These are phyloP conservation scores for Tenualosa ilisha DNA, from an alignment of 2,797 vertebrate species.

Conservation along the genomic window DNA sequence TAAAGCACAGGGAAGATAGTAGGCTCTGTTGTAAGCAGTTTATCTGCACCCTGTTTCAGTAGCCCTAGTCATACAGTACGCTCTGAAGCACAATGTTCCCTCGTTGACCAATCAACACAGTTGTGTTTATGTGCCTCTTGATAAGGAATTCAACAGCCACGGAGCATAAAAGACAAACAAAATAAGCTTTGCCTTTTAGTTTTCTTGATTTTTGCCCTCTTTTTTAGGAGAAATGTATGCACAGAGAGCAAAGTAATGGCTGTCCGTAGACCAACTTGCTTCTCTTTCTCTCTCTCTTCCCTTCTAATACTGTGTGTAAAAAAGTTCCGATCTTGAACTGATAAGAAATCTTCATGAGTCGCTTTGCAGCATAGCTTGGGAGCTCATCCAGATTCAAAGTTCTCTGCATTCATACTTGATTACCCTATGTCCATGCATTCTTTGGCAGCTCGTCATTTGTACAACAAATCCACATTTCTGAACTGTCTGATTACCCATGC, in stretches of 20 bases:
- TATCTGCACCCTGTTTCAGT: neutral
- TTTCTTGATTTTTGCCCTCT: neutral
- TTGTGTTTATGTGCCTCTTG: neutral
- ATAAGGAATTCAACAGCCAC: neutral
- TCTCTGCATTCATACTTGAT: neutral
- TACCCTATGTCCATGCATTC: neutral
- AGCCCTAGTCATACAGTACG: neutral
- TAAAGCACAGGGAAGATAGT: neutral
- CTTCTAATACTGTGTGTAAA: neutral
- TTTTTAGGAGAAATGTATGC: neutral
- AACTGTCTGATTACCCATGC: neutral
- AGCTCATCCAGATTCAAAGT: slow-evolving; percentile 12
- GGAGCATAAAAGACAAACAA: neutral
- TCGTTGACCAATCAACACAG: neutral
- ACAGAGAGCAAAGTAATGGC: neutral
- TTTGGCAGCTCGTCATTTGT: neutral
- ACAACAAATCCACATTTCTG: neutral
- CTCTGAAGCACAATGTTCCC: neutral
- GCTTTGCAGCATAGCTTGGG: neutral
- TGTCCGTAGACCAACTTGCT: neutral
- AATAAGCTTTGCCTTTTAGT: neutral
- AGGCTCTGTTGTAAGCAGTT: neutral
- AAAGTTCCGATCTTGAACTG: neutral
- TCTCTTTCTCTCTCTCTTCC: neutral
- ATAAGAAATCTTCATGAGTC: neutral